phyloP scores from a whole-genome alignment of 2,797 vertebrate species.

The Sebastes dallii region DNA sequence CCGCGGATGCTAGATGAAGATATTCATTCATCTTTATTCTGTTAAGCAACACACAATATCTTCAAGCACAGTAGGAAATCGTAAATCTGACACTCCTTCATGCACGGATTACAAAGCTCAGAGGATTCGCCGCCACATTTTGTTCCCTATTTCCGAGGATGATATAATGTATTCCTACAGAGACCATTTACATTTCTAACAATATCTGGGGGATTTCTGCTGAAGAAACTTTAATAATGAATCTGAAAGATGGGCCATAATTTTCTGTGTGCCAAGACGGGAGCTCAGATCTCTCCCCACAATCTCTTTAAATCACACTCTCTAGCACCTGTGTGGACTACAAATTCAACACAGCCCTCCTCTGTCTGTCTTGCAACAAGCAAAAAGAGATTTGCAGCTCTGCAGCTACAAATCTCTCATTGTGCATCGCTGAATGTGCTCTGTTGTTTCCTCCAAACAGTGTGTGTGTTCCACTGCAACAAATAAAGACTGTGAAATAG shows the following conservation, averaged over 20 bases:
- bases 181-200: slow-evolving; percentile 36
- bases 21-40: slow-evolving; percentile 45
- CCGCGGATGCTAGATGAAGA: slow-evolving; percentile 30
- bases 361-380: slow-evolving; percentile 7
- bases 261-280: slow-evolving; percentile 16
- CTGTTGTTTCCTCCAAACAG: slow-evolving; percentile 8
- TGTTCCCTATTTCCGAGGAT: slow-evolving; percentile 1
- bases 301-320: slow-evolving; percentile 29
- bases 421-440: neutral
- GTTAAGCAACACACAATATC: slow-evolving; percentile 10
- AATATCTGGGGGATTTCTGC: slow-evolving; percentile 13
- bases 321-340: slow-evolving; percentile 31
- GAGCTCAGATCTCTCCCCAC: slow-evolving; percentile 22
- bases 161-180: slow-evolving; percentile 1
- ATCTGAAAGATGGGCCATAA: slow-evolving; percentile 1
- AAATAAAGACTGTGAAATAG: slow-evolving; percentile 29
- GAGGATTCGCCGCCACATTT: neutral
- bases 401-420: slow-evolving; percentile 31
- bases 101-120: slow-evolving; percentile 33
- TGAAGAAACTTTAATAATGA: slow-evolving; percentile 22
- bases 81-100: slow-evolving; percentile 30
- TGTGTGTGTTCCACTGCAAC: slow-evolving; percentile 5
- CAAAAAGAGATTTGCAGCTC: slow-evolving; percentile 1
- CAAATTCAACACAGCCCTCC: slow-evolving; percentile 23
- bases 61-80: slow-evolving; percentile 21